Conservation (phyloP, 2,888 invertebrate genomes). For the Andricus quercusramuli region DNA sequence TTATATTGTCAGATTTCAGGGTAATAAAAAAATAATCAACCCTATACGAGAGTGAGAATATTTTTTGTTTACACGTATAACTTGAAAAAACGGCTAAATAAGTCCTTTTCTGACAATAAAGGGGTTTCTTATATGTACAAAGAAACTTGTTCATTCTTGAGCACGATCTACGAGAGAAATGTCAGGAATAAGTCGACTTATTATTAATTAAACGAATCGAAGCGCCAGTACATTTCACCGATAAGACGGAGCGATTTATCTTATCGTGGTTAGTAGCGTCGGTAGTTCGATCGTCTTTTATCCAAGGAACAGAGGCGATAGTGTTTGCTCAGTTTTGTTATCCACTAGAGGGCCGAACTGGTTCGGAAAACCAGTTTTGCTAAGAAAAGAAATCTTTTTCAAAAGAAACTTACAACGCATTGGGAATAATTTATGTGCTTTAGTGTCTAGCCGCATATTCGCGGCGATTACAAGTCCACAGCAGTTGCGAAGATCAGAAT, state of each 20-base stretch:
- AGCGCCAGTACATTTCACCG: neutral
- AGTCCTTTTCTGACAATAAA: too few relatives aligned
- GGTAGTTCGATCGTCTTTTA: neutral
- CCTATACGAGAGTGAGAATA: too few relatives aligned
- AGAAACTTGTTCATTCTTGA: neutral
- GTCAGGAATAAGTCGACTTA: neutral
- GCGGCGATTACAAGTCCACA: conserved; percentile 53
- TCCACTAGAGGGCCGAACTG: conserved; percentile 50
- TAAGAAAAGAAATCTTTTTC: conserved; percentile 51
- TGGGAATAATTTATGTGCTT: conserved; percentile 51
- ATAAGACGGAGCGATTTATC: neutral
- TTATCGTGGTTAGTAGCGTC: neutral
- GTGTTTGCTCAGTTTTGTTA: conserved; percentile 48
- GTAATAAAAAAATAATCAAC: too few relatives aligned
- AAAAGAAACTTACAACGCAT: conserved; percentile 52
- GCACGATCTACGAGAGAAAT: neutral
- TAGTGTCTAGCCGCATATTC: conserved; percentile 47
- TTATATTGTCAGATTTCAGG: too few relatives aligned
- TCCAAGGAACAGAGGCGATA: neutral
- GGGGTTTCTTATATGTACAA: too few relatives aligned
- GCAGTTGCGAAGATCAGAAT: conserved; percentile 50
- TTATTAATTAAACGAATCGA: neutral
- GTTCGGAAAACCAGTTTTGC: conserved; percentile 54
- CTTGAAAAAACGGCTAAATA: too few relatives aligned
- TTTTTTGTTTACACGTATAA: too few relatives aligned